Evolutionary conservation across 2,797 vertebrate species (phyloP).

Genomic region (Austrolebias charrua): DNA sequence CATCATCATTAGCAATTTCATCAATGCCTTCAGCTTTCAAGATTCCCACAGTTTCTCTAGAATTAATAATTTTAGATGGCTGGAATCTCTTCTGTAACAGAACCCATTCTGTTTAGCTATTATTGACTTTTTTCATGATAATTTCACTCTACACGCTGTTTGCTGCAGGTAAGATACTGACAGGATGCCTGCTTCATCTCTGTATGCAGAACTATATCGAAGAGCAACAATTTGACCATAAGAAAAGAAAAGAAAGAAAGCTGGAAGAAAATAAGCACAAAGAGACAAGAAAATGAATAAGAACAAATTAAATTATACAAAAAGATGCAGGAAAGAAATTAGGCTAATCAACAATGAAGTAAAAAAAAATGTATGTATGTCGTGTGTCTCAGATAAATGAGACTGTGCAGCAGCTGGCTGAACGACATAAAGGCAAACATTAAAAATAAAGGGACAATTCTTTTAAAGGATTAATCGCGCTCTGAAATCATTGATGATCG

Average conservation of each 20-base stretch:
- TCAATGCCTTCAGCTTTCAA: no score
- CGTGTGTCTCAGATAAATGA: constrained; percentile 71
- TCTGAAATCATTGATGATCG: constrained; percentile 70
- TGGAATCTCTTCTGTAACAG: no score
- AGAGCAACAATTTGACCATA: background rate
- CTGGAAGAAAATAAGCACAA: no score
- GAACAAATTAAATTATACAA: constrained; percentile 15
- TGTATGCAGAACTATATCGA: background rate
- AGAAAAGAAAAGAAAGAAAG: background rate
- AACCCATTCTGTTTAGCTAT: no score
- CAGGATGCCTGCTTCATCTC: no score
- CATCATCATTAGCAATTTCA: no score
- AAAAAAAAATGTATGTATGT: constrained; percentile 26
- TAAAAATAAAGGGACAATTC: constrained; percentile 73
- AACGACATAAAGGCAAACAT: constrained; percentile 66
- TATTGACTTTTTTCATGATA: no score
- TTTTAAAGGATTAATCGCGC: constrained; percentile 72
- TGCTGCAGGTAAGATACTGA: no score
- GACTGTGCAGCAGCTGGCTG: constrained; percentile 63
- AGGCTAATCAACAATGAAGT: constrained; percentile 16
- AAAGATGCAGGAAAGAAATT: constrained; percentile 24
- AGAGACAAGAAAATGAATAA: background rate
- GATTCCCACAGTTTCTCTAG: no score
- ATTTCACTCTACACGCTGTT: no score
- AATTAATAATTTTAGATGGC: no score